phyloP scores from a whole-genome alignment of 2,113 vertebrate genomes.

The Physeter macrocephalus region DNA sequence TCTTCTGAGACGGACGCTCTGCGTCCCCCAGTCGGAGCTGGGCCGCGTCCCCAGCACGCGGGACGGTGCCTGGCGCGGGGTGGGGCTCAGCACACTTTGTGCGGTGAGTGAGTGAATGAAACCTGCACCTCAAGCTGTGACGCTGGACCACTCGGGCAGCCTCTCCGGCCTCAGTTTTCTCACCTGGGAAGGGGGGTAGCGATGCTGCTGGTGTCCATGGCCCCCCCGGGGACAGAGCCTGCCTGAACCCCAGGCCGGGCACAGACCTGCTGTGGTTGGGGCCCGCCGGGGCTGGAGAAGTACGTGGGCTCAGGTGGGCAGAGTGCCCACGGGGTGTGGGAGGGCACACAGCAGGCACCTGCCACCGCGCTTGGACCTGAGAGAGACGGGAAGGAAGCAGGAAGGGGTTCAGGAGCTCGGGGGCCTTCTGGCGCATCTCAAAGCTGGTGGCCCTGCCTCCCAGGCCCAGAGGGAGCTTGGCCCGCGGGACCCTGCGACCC shows the following conservation, averaged over 20 bases:
- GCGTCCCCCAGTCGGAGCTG: neutral
- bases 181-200: rapidly evolving
- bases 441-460: neutral
- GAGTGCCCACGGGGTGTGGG: neutral
- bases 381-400: neutral
- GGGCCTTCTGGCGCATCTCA: neutral
- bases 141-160: neutral
- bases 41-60: neutral
- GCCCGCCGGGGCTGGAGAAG: neutral
- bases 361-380: neutral
- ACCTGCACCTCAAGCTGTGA: neutral
- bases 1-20: neutral
- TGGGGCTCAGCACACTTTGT: neutral
- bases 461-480: neutral
- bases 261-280: neutral
- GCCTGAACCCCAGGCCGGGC: neutral
- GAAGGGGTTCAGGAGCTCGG: neutral
- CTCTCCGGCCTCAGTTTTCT: neutral
- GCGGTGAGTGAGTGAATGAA: neutral
- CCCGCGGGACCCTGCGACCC: too few relatives aligned
- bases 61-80: neutral
- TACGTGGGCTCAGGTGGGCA: neutral
- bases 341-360: neutral
- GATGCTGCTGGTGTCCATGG: neutral
- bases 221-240: rapidly evolving